A percentile compares a stretch with the other conserved stretches of the same genome.
Evolutionary conservation across 2,797 vertebrate genomes (phyloP).

Genomic region (Gymnoscopelus microlampas): DNA sequence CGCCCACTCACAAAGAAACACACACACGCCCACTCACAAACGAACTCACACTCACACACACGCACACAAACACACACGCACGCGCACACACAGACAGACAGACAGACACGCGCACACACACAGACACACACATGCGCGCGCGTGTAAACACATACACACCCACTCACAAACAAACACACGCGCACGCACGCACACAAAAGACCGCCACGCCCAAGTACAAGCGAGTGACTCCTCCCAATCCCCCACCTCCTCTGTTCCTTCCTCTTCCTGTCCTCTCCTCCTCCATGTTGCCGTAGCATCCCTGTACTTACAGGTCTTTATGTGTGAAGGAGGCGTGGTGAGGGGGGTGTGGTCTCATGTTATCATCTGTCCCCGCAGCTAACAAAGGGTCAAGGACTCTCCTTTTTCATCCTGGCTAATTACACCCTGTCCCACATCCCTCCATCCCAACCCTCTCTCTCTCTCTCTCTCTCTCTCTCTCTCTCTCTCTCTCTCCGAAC

Average conservation of each 20-base stretch:
- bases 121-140: not conserved
- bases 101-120: slow-evolving; percentile 1
- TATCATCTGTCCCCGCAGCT: slow-evolving; percentile 75
- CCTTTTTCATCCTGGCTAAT: slow-evolving; percentile 80
- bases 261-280: slow-evolving; percentile 46
- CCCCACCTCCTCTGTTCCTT: slow-evolving; percentile 52
- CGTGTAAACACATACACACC: slow-evolving; percentile 12
- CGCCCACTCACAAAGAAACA: not conserved
- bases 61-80: slow-evolving; percentile 26
- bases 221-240: slow-evolving; percentile 49
- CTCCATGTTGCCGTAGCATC: slow-evolving; percentile 14
- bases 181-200: slow-evolving; percentile 37
- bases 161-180: not conserved
- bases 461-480: slow-evolving; percentile 24
- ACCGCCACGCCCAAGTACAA: slow-evolving; percentile 63
- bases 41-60: not conserved
- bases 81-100: too few species aligned
- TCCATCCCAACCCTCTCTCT: slow-evolving; percentile 13
- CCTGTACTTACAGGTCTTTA: slow-evolving; percentile 80
- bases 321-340: slow-evolving; percentile 67
- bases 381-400: slow-evolving; percentile 82
- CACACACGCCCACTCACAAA: not conserved
- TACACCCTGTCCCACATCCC: slow-evolving; percentile 23
- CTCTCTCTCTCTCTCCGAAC: slow-evolving; percentile 22
- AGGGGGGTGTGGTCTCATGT: slow-evolving; percentile 61